Evolutionary conservation across 2,113 vertebrate genomes (phyloP).

Genomic region (Heterotilapia buettikoferi): DNA sequence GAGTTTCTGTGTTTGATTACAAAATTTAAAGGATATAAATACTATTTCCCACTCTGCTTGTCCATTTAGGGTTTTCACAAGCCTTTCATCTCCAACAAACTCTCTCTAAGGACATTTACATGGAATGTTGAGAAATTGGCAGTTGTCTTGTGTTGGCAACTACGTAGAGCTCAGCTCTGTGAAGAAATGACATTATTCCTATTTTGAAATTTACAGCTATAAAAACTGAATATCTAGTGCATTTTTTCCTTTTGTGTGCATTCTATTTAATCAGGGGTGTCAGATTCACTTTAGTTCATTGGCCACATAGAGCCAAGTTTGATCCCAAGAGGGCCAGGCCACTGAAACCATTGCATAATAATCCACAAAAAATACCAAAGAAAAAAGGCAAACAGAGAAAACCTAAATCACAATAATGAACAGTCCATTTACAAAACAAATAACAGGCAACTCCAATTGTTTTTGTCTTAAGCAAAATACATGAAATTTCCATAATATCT

Average conservation of each 20-base stretch:
- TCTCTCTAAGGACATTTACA: slow-evolving; percentile 19
- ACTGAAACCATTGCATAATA: not conserved
- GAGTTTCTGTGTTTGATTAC: not conserved
- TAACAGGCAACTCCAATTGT: not conserved
- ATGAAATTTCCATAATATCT: not conserved
- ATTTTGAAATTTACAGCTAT: not conserved
- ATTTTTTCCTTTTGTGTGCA: not conserved
- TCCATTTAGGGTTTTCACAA: not conserved
- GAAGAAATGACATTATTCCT: slow-evolving; percentile 25
- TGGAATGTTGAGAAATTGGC: slow-evolving; percentile 17
- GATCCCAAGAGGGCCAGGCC: not conserved
- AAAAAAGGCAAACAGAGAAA: not conserved
- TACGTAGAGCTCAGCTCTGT: not conserved
- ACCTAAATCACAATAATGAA: not conserved
- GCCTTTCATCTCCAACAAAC: slow-evolving; percentile 14
- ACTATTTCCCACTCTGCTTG: not conserved
- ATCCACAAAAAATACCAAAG: not conserved
- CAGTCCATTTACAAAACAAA: not conserved
- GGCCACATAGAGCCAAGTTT: not conserved
- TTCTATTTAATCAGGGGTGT: not conserved
- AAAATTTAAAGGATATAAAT: not conserved
- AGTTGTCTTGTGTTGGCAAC: slow-evolving; percentile 3
- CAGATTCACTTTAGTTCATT: not conserved
- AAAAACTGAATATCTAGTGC: not conserved
- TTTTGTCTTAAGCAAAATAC: not conserved